Base-by-base conservation (phyloP, 92 coral and sea anemone genomes). In the Plumapathes pennacea region DNA sequence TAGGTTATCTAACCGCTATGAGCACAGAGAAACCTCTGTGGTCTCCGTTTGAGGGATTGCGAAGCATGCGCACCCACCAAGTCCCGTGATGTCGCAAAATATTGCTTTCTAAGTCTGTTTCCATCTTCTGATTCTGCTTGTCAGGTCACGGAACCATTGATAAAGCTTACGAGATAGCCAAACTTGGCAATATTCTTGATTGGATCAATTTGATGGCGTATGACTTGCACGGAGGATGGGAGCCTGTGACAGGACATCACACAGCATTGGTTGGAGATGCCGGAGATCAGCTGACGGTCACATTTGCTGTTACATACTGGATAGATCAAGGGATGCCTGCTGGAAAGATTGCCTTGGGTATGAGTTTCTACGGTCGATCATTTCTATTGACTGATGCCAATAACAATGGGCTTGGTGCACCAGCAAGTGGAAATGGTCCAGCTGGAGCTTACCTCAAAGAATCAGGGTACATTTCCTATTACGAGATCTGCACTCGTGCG, bases 221-320 rank as follows among this genome's bases (percentile, higher is more conserved):
- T 42, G 97, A 90, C 61, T 78, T 90, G 31, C 95, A 79, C 30
- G 95, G 97, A 5, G 56, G 65, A 47, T 86, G 97, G 97, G 83
- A 82, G 3, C 19, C 38, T 9, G 46, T 27, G 21, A 72, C 86
- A 11, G 95, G 97, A 2, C 97, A 90, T 41, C 95, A 90, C 53
- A 74, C 97, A 14, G 97, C 85, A 36, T 61, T 90, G 56, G 69
- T 27, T 31, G 97, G 89, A 3, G 70, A 78, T 45, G 38, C 74
- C 10, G 88, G 77, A 7, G 82, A 76, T 19, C 56, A 69, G 22
- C 65, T 69, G 19, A 85, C 92, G 0, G 88, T 89, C 17, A 54
- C 78, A 3, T 59, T 59, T 49, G 82, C 97, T 1, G 75, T 90
- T 14, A 80, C 82, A 38, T 68, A 82, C 74, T 90, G 97, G 97